Conservation (phyloP, 2,797 vertebrate genomes). For the Arctocebus calabarensis region DNA sequence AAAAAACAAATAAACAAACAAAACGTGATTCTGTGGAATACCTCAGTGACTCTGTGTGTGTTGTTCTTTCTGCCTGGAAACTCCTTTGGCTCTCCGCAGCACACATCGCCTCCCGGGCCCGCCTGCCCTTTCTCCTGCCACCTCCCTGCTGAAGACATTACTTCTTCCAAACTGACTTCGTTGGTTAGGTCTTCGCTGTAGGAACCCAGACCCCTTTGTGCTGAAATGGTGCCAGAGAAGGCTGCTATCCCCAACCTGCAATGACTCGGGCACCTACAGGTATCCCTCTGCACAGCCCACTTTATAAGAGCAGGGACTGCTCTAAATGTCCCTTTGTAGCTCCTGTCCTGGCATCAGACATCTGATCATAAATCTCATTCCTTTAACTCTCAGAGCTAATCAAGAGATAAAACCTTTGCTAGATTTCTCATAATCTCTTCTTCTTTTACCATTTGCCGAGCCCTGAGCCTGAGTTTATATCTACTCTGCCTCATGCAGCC, state of each 20-base stretch:
- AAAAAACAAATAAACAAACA: too few species aligned
- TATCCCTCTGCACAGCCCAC: neutral
- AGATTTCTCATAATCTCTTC: conserved; percentile 9
- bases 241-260: neutral
- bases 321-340: neutral
- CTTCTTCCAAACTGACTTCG: neutral
- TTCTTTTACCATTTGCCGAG: conserved; percentile 6
- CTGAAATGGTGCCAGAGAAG: neutral
- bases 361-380: neutral
- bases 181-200: neutral
- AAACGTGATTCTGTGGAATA: neutral
- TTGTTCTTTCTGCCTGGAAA: neutral
- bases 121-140: neutral
- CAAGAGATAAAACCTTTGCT: neutral
- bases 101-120: neutral
- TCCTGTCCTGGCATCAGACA: neutral
- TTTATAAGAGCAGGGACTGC: neutral
- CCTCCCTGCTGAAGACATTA: neutral
- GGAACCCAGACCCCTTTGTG: neutral
- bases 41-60: neutral
- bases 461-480: neutral
- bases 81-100: neutral
- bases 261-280: too few species aligned
- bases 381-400: conserved; percentile 22
- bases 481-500: neutral